A percentile compares a stretch with the other conserved stretches of the same genome.
phyloP scores from a whole-genome alignment of 2,113 vertebrate species.

The Onychorhynchus coronatus region DNA sequence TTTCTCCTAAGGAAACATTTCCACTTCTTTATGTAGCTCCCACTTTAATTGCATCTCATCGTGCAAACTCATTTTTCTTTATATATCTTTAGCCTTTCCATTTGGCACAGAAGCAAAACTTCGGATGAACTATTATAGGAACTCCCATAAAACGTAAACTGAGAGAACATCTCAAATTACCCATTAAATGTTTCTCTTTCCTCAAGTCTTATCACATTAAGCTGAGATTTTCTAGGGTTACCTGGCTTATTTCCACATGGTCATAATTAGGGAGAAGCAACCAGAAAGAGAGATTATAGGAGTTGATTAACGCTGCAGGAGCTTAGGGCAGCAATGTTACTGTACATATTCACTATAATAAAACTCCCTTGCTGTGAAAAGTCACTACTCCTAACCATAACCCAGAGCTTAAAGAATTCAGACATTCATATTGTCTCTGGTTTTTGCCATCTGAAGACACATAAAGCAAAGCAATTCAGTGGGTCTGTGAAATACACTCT shows the following conservation, averaged over 20 bases:
- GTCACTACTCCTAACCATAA: neutral
- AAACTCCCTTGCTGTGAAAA: neutral
- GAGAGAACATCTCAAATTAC: neutral
- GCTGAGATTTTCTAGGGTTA: neutral
- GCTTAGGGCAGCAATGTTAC: neutral
- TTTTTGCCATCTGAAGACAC: neutral
- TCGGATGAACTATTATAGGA: neutral
- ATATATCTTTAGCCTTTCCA: neutral
- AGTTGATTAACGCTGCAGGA: neutral
- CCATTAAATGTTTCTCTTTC: neutral
- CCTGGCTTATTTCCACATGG: neutral
- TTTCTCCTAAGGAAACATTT: constrained; percentile 6
- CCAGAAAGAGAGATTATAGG: neutral
- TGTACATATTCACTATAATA: neutral
- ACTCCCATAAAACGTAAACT: neutral
- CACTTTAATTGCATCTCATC: neutral
- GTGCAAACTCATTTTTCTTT: neutral
- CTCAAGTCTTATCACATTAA: neutral
- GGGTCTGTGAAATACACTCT: neutral
- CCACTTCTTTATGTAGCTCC: neutral
- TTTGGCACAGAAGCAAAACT: neutral
- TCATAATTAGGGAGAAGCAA: neutral
- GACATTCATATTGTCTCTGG: neutral
- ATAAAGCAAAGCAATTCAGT: neutral
- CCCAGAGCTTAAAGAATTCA: neutral